Conservation (phyloP, 2,888 invertebrate species). For the Anorthoa munda region DNA sequence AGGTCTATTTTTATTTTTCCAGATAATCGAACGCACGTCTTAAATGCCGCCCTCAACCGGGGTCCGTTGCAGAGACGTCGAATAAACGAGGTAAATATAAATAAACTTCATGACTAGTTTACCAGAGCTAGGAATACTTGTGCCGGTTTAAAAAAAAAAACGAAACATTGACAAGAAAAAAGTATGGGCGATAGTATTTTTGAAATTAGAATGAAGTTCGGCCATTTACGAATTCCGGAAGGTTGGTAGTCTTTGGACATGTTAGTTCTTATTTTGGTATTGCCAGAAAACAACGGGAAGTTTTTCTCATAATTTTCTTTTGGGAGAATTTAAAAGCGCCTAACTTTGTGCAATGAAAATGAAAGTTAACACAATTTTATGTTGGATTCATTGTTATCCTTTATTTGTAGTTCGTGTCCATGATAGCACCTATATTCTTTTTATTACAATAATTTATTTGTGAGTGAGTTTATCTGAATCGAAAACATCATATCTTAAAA, state of each 20-base stretch:
- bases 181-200: not conserved
- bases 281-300: not conserved
- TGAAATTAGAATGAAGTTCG: not conserved
- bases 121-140: too few relatives aligned
- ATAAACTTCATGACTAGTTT: not conserved
- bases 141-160: not conserved
- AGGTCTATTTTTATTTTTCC: constrained; percentile 71
- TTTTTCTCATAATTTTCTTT: not conserved
- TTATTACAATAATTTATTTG: constrained; percentile 25
- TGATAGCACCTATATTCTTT: not conserved
- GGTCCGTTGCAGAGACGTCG: constrained; percentile 73
- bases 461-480: constrained; percentile 30
- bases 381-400: not conserved
- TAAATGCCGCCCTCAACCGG: constrained; percentile 76
- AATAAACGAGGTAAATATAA: constrained; percentile 76
- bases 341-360: not conserved
- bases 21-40: constrained; percentile 80
- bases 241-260: not conserved
- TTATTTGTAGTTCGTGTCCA: not conserved
- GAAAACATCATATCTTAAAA: constrained; percentile 35
- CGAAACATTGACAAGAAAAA: too few relatives aligned
- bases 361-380: not conserved
- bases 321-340: not conserved
- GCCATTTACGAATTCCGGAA: not conserved
- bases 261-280: not conserved